Base-by-base conservation (phyloP, 64 coral and sea anemone genomes). In the Anthopleura sola region DNA sequence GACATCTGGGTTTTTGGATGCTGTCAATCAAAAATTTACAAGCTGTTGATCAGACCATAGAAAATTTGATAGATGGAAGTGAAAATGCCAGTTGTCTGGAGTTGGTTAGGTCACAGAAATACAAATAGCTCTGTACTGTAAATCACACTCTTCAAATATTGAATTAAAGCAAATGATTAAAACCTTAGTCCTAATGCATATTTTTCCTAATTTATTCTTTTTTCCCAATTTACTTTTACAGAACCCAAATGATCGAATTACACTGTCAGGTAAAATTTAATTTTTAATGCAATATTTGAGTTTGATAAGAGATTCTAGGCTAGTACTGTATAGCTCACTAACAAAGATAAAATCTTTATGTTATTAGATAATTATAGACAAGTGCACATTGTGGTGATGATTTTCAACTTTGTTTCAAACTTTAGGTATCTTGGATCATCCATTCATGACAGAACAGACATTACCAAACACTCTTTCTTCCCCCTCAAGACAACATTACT, bases 371-470 rank as follows among this genome's bases (percentile, higher is more conserved):
- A n/a, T n/a, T n/a, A n/a, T n/a, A n/a, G n/a, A 8, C 40, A 6
- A 44, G 40, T 44, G 40, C 40, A 44, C 40, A 76, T 34, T 76
- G 24, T 76, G 74, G 12, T 36, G n/a, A 36, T 20, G 55, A 21
- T 56, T 20, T 56, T 23, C 3, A 83, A 53, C 31, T 83, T 29
- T 55, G 1, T 47, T 83, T 60, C 20, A 6, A 57, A 49, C 49
- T 74, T 89, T 56, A 99, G 97, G 97, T 79, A 99, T 99, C 78
- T 60, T 99, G 36, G 97, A 99, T 85, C 97, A 99, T 78, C 97
- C 97, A 82, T 99, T 99, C 76, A 99, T 99, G 90, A 88, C 87
- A 46, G 81, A 91, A 68, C 76, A 98, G 87, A 78, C 78, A n/a
- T 54, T 95, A 53, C 33, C 55, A 31, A 91, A 82, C 14, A 78